Evolutionary conservation across 1,140 invertebrate genomes (phyloP).

Genomic region (Drosophila carrolli): DNA sequence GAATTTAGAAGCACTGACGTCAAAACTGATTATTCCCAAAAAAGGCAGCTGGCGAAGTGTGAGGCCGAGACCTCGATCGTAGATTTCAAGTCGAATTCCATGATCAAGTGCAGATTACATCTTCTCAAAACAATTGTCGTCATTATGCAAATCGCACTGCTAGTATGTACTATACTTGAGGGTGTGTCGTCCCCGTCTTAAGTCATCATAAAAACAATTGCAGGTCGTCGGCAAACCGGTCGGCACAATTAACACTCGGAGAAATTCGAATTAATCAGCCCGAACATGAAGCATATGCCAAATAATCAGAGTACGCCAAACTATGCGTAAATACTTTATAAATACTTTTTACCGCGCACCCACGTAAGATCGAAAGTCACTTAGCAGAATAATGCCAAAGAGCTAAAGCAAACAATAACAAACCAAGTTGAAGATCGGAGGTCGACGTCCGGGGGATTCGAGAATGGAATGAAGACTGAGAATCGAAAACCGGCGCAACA

Average conservation of each 20-base stretch:
- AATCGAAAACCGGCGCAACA: constrained; percentile 67
- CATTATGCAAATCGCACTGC: constrained; percentile 58
- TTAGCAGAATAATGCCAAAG: constrained; percentile 11
- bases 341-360: constrained; percentile 41
- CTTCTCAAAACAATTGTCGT: constrained; percentile 39
- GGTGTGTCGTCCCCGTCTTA: constrained; percentile 45
- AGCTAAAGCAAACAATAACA: constrained; percentile 46
- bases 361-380: constrained; percentile 49
- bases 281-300: constrained; percentile 18
- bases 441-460: constrained; percentile 42
- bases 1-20: constrained; percentile 32
- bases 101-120: constrained; percentile 19
- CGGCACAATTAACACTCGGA: constrained; percentile 29
- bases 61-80: constrained; percentile 16
- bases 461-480: constrained; percentile 37
- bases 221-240: constrained; percentile 41
- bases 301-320: constrained; percentile 18
- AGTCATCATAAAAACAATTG: constrained; percentile 29
- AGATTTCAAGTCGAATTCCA: constrained; percentile 17
- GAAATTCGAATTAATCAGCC: constrained; percentile 13
- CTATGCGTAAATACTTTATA: constrained; percentile 40
- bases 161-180: constrained; percentile 9
- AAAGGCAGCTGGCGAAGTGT: constrained; percentile 24
- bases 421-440: constrained; percentile 25
- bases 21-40: constrained; percentile 42